phyloP scores from a whole-genome alignment of 2,888 invertebrate genomes.

The Caradrina clavipalpis region DNA sequence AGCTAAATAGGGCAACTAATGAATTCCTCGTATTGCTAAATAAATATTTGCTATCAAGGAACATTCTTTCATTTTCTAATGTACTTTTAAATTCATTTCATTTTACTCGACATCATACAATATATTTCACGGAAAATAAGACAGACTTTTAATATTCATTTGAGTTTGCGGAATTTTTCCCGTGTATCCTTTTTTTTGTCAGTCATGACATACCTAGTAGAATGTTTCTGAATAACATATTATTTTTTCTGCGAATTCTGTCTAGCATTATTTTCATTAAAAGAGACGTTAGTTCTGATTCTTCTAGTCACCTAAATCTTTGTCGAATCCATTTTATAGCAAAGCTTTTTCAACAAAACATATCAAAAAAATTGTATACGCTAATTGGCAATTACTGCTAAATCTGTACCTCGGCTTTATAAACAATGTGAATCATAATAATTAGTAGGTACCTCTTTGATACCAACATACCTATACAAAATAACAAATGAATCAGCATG shows the following conservation, averaged over 20 bases:
- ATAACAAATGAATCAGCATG: constrained; percentile 15
- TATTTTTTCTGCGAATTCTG: constrained; percentile 7
- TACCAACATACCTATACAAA: not conserved
- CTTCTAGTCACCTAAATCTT: not conserved
- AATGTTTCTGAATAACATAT: not conserved
- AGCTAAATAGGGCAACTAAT: not conserved
- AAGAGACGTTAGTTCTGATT: not conserved
- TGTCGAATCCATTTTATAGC: too few species aligned
- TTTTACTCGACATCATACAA: not conserved
- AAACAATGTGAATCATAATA: not conserved
- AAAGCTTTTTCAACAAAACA: not conserved
- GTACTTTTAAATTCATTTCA: constrained; percentile 21
- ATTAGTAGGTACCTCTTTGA: not conserved
- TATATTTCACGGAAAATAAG: constrained; percentile 7
- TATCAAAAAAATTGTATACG: too few species aligned
- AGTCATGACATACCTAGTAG: not conserved
- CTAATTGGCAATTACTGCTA: not conserved
- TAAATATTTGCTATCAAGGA: not conserved
- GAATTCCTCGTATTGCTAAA: constrained; percentile 2
- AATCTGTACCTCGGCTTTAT: not conserved
- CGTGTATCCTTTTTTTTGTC: not conserved
- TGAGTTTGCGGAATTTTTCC: constrained; percentile 5
- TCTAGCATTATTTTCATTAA: not conserved
- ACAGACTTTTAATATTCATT: constrained; percentile 30
- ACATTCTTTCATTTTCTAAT: constrained; percentile 4